phyloP scores from a whole-genome alignment of 2,113 vertebrate genomes.

The Shinisaurus crocodilurus region DNA sequence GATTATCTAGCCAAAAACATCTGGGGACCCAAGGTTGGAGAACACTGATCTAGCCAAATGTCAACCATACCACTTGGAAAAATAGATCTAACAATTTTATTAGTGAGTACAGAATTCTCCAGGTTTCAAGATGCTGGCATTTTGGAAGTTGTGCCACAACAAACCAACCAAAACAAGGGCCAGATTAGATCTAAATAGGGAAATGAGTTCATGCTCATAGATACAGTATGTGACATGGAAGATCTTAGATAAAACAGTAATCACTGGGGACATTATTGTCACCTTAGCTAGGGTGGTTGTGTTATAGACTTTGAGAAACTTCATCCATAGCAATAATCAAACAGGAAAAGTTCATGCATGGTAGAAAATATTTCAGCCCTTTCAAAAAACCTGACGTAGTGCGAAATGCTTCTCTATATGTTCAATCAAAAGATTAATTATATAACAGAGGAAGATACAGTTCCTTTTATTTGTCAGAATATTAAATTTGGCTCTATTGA shows the following conservation, averaged over 20 bases:
- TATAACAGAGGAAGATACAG: conserved; percentile 7
- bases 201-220: neutral
- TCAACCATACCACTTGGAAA: neutral
- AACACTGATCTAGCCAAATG: no score
- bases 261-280: no score
- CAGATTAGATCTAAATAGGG: neutral
- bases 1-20: no score
- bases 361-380: conserved; percentile 21
- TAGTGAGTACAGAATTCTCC: neutral
- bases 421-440: neutral
- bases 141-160: neutral
- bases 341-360: conserved; percentile 12
- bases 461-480: conserved; percentile 11
- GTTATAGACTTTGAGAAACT: no score
- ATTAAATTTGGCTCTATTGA: neutral
- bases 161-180: neutral
- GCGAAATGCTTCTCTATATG: neutral
- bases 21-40: no score
- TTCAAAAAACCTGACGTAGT: neutral
- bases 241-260: neutral
- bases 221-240: neutral
- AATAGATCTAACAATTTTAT: neutral
- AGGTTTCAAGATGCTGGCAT: neutral
- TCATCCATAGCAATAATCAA: no score
- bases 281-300: no score